Conservation (phyloP, 2,797 vertebrate genomes). For the Lagorchestes hirsutus region DNA sequence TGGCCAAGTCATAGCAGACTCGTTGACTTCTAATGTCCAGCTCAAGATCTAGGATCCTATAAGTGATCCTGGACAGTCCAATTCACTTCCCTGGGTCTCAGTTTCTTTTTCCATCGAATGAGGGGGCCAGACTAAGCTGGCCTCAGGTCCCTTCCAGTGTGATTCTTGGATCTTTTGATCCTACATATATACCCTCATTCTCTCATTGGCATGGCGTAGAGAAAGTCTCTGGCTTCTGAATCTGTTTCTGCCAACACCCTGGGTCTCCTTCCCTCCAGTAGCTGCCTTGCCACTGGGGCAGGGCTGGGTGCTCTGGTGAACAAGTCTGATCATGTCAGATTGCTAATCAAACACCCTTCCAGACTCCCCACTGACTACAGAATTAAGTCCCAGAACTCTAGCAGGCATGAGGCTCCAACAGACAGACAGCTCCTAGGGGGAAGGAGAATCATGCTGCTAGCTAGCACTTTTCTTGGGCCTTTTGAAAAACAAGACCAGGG, state of each 20-base stretch:
- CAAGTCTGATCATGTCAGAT: neutral
- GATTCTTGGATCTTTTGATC: neutral
- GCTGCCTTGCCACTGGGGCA: neutral
- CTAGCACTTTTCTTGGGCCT: slow-evolving; percentile 19
- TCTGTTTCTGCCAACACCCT: neutral
- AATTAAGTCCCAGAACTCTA: neutral
- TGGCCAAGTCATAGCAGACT: neutral
- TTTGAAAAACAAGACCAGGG: slow-evolving; percentile 36
- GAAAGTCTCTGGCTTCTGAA: neutral
- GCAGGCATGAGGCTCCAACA: neutral
- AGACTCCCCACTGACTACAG: neutral
- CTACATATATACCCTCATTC: neutral
- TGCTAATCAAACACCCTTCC: neutral
- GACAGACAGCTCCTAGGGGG: neutral
- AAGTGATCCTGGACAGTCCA: too few species aligned
- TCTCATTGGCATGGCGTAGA: neutral
- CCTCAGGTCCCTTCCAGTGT: neutral
- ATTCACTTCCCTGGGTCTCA: neutral
- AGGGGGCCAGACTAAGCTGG: neutral
- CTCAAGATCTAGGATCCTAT: neutral
- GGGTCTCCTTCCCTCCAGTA: neutral
- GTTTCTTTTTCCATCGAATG: neutral
- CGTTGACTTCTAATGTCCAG: neutral
- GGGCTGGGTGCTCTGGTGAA: neutral
- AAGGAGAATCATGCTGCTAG: neutral